A percentile compares a stretch with the other conserved stretches of the same genome.
These are phyloP conservation scores for Butorides virescens DNA, from an alignment of 2,113 vertebrate genomes.

Conservation along the genomic window DNA sequence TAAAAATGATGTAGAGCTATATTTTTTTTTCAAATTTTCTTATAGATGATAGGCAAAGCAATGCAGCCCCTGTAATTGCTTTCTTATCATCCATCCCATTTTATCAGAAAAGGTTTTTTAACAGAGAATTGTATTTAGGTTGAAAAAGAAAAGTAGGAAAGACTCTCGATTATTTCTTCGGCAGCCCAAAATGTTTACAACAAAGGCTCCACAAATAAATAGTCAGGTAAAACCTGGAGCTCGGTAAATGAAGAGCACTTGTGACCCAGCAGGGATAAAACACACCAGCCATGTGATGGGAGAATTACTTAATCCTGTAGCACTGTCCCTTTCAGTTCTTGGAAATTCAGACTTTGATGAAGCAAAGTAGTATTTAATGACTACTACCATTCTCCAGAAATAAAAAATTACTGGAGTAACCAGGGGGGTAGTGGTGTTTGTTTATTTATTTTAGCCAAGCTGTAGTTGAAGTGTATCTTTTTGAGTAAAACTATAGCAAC, in stretches of 20 bases:
- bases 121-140: not conserved
- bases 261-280: slow-evolving; percentile 11
- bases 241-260: not conserved
- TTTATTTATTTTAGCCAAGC: not conserved
- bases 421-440: not conserved
- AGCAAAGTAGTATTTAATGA: not conserved
- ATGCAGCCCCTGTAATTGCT: not conserved
- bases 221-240: not conserved
- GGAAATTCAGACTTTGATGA: slow-evolving; percentile 9
- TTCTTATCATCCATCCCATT: not conserved
- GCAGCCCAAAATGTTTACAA: not conserved
- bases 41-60: not conserved
- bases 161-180: not conserved
- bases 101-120: not conserved
- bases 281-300: not conserved
- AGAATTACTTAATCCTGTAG: slow-evolving; percentile 7
- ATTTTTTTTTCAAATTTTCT: not conserved
- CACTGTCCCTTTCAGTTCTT: not conserved
- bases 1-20: slow-evolving; percentile 18
- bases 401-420: not conserved
- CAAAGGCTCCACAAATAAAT: not conserved
- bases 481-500: not conserved
- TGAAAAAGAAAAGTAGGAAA: not conserved
- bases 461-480: not conserved
- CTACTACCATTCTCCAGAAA: not conserved